A percentile compares a stretch with the other conserved stretches of the same genome.
Evolutionary conservation across 2,888 invertebrate genomes (phyloP).

Genomic region (Conchocele bisecta): DNA sequence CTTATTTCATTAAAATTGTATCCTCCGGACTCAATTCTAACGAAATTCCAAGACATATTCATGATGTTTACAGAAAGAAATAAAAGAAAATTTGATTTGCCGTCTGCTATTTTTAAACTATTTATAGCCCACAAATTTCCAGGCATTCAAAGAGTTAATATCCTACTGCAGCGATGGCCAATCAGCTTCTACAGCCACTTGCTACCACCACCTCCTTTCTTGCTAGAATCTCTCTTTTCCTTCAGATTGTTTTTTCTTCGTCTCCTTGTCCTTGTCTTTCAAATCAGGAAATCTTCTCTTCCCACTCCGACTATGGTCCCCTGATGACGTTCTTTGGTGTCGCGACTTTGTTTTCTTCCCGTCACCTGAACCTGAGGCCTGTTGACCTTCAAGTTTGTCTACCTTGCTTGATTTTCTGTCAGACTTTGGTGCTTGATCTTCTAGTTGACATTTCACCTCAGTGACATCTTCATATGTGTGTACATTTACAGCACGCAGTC

Average conservation of each 20-base stretch:
- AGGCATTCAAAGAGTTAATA: no score
- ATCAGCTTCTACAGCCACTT: no score
- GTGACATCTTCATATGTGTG: conserved; percentile 76
- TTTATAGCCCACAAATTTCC: no score
- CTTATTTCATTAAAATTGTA: no score
- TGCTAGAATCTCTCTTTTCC: conserved; percentile 30
- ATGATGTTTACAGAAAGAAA: no score
- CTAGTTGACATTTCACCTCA: conserved; percentile 60
- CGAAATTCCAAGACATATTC: no score
- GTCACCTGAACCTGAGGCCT: conserved; percentile 3
- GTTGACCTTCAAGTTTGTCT: neutral
- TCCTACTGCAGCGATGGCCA: no score
- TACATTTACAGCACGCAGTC: conserved; percentile 64
- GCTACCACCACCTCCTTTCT: neutral
- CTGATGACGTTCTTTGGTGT: conserved; percentile 36
- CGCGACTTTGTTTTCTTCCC: conserved; percentile 32
- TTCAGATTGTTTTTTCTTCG: conserved; percentile 41
- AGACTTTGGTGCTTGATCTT: neutral
- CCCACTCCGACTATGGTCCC: conserved; percentile 34
- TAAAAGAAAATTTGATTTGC: no score
- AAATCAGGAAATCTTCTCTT: conserved; percentile 46
- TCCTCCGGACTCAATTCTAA: no score
- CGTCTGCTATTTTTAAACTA: no score
- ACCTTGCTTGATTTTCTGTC: no score
- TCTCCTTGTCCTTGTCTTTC: conserved; percentile 38